Percentiles rank a stretch among this genome's conserved stretches.
phyloP scores from a whole-genome alignment of 1,140 invertebrate genomes.

The Bicyclus anynana region DNA sequence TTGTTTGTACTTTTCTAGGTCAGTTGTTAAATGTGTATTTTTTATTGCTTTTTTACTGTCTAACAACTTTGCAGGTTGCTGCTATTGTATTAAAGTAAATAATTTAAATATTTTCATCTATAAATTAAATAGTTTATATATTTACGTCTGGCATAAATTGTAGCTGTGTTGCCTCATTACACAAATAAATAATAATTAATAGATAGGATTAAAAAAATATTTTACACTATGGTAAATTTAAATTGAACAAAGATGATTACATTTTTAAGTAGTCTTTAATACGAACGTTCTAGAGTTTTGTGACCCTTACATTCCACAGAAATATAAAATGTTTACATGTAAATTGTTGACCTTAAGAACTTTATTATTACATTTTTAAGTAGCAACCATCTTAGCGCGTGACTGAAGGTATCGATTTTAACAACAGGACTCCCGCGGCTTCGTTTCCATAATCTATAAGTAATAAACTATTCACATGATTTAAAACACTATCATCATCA shows the following conservation, averaged over 20 bases:
- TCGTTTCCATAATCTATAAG: too few species aligned
- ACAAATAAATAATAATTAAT: too few species aligned
- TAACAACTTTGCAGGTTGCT: neutral
- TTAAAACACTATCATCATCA: too few species aligned
- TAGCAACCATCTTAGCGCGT: too few species aligned
- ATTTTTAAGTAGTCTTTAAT: neutral
- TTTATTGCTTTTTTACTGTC: neutral
- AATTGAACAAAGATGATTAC: neutral
- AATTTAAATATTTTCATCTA: neutral
- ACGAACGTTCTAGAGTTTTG: neutral
- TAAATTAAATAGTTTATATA: too few species aligned
- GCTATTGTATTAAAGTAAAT: neutral
- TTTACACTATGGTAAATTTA: neutral
- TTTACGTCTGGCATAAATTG: too few species aligned
- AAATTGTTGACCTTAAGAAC: neutral
- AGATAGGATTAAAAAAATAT: too few species aligned
- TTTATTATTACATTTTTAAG: neutral
- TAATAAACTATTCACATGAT: too few species aligned
- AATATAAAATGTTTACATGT: neutral
- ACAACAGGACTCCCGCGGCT: too few species aligned
- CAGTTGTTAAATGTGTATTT: neutral
- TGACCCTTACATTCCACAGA: neutral
- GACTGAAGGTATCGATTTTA: too few species aligned
- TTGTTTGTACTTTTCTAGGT: conserved; percentile 8
- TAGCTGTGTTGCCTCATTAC: too few species aligned